A percentile compares a stretch with the other conserved stretches of the same genome.
Conservation (phyloP, 1,140 invertebrate genomes). For the Sipha flava region DNA sequence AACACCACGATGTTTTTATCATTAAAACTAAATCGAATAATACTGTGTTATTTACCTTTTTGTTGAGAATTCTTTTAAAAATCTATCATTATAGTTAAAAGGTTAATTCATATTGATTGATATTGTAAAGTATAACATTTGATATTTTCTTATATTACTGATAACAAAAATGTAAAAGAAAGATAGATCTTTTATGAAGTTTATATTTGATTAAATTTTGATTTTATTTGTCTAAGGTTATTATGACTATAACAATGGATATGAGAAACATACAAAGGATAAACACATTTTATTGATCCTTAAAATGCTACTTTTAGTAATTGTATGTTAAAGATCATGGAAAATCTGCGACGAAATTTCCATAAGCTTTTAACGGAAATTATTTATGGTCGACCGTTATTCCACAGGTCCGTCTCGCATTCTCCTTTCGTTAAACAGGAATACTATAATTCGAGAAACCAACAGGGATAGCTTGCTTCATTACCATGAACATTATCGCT, state of each 20-base stretch:
- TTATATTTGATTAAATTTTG: too few relatives aligned
- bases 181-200: too few relatives aligned
- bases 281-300: background rate
- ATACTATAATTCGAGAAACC: constrained; percentile 11
- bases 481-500: constrained; percentile 15
- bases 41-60: too few relatives aligned
- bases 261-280: background rate
- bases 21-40: too few relatives aligned
- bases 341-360: constrained; percentile 5
- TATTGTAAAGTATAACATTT: too few relatives aligned
- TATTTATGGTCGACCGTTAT: constrained; percentile 1
- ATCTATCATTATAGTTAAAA: too few relatives aligned
- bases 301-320: background rate
- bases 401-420: constrained; percentile 9
- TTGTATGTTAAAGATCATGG: background rate
- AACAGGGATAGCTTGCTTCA: constrained; percentile 6
- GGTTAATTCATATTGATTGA: too few relatives aligned
- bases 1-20: too few relatives aligned
- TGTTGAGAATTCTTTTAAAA: too few relatives aligned
- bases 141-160: too few relatives aligned
- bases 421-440: background rate
- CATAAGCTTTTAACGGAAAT: constrained; percentile 19
- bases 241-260: background rate
- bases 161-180: too few relatives aligned
- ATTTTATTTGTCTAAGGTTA: background rate